Evolutionary conservation across 2,888 invertebrate species (phyloP).

Genomic region (Patella caerulea): DNA sequence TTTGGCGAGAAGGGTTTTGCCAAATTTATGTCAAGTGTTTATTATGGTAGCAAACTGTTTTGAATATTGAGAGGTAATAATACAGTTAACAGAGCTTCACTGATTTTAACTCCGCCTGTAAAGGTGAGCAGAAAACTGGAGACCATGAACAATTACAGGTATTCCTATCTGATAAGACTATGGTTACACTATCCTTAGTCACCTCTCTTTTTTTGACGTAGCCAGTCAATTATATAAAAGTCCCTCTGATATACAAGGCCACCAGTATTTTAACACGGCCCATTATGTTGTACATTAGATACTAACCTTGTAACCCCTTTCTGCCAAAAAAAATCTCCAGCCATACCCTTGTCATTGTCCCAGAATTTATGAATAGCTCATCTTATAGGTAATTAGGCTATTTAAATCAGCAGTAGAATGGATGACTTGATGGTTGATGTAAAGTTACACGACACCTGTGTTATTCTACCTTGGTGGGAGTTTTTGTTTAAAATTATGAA

Average conservation of each 20-base stretch:
- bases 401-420: neutral
- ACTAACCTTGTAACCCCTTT: neutral
- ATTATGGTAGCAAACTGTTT: constrained; percentile 7
- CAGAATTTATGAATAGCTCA: neutral
- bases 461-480: neutral
- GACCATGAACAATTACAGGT: too few species aligned
- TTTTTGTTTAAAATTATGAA: neutral
- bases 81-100: too few species aligned
- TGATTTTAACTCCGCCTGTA: too few species aligned
- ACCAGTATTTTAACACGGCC: too few species aligned
- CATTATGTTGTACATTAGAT: neutral
- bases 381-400: neutral
- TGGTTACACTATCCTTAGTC: too few species aligned
- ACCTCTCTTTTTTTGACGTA: too few species aligned
- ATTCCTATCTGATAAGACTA: too few species aligned
- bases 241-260: too few species aligned
- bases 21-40: constrained; percentile 10
- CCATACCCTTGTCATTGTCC: neutral
- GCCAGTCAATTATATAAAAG: too few species aligned
- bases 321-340: neutral
- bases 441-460: constrained; percentile 1
- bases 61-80: neutral
- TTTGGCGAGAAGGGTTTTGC: constrained; percentile 6
- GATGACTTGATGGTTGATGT: neutral
- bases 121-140: too few species aligned